Percentiles rank a stretch among this genome's conserved stretches.
Evolutionary conservation across 2,797 vertebrate genomes (phyloP).

Genomic region (Alexandromys oeconomus): DNA sequence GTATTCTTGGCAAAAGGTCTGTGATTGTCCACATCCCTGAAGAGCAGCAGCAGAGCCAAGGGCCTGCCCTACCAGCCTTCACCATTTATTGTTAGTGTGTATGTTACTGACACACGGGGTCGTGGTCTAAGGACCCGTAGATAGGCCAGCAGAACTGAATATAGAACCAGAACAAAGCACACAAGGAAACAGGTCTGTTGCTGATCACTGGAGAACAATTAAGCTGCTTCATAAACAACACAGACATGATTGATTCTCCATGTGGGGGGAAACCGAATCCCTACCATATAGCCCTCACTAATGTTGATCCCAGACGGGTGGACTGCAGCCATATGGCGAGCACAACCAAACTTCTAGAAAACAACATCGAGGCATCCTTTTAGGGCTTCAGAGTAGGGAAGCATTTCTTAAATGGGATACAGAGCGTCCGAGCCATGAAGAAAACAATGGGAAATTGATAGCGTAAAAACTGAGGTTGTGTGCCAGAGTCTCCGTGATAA

Average conservation of each 20-base stretch:
- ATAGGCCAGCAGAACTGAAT: neutral
- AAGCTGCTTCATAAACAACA: slow-evolving; percentile 27
- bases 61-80: neutral
- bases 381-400: neutral
- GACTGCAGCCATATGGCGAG: neutral
- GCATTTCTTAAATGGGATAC: neutral
- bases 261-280: slow-evolving; percentile 20
- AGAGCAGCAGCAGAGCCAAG: neutral
- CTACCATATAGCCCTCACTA: slow-evolving; percentile 11
- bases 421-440: neutral
- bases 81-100: neutral
- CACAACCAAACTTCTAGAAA: neutral
- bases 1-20: neutral
- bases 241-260: slow-evolving; percentile 49
- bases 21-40: neutral
- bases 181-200: neutral
- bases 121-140: neutral
- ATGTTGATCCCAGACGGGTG: neutral
- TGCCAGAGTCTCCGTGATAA: neutral
- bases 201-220: slow-evolving; percentile 35
- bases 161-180: slow-evolving; percentile 5
- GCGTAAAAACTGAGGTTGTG: neutral
- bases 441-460: neutral
- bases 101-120: neutral
- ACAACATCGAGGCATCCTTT: neutral